Evolutionary conservation across 2,888 invertebrate genomes (phyloP).

Genomic region (Coenonympha glycerion): DNA sequence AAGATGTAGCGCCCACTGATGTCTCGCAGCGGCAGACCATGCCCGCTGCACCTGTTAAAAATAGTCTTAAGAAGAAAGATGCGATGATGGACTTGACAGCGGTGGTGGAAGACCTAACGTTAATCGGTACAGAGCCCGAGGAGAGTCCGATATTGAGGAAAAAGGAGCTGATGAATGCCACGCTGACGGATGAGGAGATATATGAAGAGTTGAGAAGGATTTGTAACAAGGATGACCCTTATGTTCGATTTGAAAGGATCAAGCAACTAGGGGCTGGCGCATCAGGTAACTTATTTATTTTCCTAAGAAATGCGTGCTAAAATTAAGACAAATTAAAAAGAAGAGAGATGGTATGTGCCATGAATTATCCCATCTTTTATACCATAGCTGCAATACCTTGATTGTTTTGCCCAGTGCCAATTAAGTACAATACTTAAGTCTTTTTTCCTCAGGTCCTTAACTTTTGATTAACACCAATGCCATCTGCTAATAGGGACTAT

Average conservation of each 20-base stretch:
- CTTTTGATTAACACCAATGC: no score
- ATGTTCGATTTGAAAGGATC: constrained; percentile 84
- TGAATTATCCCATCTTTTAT: no score
- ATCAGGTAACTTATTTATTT: constrained; percentile 66
- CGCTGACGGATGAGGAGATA: constrained; percentile 82
- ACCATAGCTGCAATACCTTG: no score
- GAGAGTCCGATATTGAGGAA: constrained; percentile 78
- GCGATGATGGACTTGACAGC: constrained; percentile 52
- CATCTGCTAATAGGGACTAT: no score
- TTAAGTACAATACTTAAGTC: no score
- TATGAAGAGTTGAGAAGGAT: constrained; percentile 85
- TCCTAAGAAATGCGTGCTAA: no score
- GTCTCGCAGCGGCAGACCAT: constrained; percentile 70
- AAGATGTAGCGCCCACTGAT: constrained; percentile 64
- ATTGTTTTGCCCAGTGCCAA: no score
- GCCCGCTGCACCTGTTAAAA: constrained; percentile 71
- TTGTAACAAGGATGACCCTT: constrained; percentile 89
- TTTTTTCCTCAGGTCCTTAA: no score
- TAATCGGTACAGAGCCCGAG: constrained; percentile 63
- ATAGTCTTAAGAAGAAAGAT: constrained; percentile 59
- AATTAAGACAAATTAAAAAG: no score
- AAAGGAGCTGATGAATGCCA: constrained; percentile 73
- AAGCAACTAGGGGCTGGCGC: constrained; percentile 94
- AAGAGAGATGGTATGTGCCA: no score
- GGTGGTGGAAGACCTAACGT: constrained; percentile 60